Conservation (phyloP, 2,797 vertebrate species). For the Halcyon badia region DNA sequence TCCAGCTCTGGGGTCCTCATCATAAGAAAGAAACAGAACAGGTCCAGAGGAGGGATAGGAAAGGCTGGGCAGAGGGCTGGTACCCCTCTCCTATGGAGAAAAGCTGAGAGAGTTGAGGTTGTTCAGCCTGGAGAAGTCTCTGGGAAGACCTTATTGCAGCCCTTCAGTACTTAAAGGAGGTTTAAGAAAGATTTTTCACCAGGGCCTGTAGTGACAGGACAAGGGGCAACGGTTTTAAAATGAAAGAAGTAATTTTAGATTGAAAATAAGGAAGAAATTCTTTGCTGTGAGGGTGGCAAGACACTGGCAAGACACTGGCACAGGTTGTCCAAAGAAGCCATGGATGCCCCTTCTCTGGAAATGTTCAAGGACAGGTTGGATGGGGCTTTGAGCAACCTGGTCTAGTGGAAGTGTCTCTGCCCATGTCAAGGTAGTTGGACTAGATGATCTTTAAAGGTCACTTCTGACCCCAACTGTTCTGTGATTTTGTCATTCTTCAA, state of each 20-base stretch:
- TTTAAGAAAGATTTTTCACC: neutral
- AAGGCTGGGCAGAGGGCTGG: neutral
- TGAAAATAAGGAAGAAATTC: neutral
- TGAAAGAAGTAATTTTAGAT: neutral
- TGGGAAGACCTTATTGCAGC: rapidly evolving
- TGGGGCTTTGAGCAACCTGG: neutral
- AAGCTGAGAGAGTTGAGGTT: neutral
- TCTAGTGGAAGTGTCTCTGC: neutral
- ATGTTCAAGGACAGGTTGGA: neutral
- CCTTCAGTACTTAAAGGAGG: neutral
- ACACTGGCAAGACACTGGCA: neutral
- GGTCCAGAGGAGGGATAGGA: neutral
- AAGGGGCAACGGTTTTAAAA: neutral
- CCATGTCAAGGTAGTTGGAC: neutral
- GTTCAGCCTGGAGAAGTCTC: neutral
- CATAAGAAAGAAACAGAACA: neutral
- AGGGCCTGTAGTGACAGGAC: neutral
- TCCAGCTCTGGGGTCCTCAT: neutral
- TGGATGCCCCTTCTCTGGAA: neutral
- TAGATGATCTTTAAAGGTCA: neutral
- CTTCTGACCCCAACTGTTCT: neutral
- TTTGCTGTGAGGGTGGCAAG: rapidly evolving
- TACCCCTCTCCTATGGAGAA: neutral
- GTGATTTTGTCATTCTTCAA: neutral
- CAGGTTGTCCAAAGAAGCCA: neutral